These are phyloP conservation scores for Myrmophylax atrothorax DNA, from an alignment of 2,113 vertebrate species.

Conservation along the genomic window DNA sequence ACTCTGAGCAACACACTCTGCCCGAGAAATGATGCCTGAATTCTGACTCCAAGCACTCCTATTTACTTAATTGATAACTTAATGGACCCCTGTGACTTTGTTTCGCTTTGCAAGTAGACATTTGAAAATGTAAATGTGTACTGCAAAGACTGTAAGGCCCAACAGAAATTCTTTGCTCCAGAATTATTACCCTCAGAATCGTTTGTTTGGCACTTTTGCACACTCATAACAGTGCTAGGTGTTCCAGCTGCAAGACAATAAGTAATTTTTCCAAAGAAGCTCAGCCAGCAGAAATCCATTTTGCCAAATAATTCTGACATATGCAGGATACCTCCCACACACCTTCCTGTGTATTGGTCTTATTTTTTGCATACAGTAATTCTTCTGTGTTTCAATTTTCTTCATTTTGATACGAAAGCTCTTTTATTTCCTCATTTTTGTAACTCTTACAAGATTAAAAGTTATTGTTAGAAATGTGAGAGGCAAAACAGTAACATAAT, in stretches of 20 bases:
- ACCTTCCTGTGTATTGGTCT: not conserved
- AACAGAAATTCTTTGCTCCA: not conserved
- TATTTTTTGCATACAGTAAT: not conserved
- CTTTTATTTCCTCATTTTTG: constrained; percentile 9
- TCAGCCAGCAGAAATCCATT: constrained; percentile 30
- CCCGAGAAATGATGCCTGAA: not conserved
- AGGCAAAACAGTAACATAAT: not conserved
- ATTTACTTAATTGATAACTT: not conserved
- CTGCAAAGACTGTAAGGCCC: not conserved
- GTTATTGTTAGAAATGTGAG: not conserved
- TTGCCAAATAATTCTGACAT: constrained; percentile 1
- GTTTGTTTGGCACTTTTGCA: not conserved
- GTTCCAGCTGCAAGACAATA: constrained; percentile 12
- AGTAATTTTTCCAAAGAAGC: not conserved
- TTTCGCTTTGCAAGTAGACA: not conserved
- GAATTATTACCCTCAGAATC: not conserved
- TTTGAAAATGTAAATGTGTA: not conserved
- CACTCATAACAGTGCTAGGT: not conserved
- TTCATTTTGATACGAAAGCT: not conserved
- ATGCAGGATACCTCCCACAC: not conserved
- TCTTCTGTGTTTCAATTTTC: constrained; percentile 31
- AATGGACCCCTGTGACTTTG: not conserved
- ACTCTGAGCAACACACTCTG: not conserved
- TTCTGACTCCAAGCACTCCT: not conserved
- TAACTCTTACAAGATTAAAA: not conserved